Evolutionary conservation across 2,797 vertebrate genomes (phyloP), one percentile per base, ranked within the genome.

Genomic region (Lophius americanus): DNA sequence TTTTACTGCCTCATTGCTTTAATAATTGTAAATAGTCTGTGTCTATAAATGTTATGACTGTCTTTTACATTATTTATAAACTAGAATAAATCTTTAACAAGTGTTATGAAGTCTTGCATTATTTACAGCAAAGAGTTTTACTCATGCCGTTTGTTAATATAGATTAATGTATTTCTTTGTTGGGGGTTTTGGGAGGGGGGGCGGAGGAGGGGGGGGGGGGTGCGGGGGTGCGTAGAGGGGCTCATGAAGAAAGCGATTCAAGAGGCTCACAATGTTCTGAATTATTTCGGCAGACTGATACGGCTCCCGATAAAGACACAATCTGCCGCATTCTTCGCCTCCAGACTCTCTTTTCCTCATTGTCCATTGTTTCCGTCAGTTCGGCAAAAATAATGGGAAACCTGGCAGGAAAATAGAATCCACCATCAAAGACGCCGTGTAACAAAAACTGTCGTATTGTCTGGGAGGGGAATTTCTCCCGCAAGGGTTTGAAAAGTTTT

Each of bases 271-370:
- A 88, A 78, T 82, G 83, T 12, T 62, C 12, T 66, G 51, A 33
- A 68, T 85, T 90, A 79, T 84, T 58, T 74, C 54, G 53, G 33
- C 60, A 33, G 63, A 60, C 68, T 60, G 75, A 50, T 61, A 49
- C 32, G 53, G 48, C 6, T 47, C n/a, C 70, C 68, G 75, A 68
- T 67, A 62, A 71, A 83, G 85, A 89, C 81, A 85, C 54, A 70
- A 92, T 89, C 85, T 70, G 69, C 68, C 53, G 51, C 84, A 88
- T 87, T 87, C 80, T 79, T 86, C 36, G 53, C 72, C 82, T 71
- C 52, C 78, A 59, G 73, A 77, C 68, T 73, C 62, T 79, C 60
- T 74, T 77, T 78, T 65, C 50, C 4, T 55, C 63, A 81, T 88
- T 89, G 86, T 90, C 42, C 57, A 72, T 88, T 87, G 72, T 23